Base-by-base conservation (phyloP, 2,888 invertebrate genomes). In the Orthosia cruda region DNA sequence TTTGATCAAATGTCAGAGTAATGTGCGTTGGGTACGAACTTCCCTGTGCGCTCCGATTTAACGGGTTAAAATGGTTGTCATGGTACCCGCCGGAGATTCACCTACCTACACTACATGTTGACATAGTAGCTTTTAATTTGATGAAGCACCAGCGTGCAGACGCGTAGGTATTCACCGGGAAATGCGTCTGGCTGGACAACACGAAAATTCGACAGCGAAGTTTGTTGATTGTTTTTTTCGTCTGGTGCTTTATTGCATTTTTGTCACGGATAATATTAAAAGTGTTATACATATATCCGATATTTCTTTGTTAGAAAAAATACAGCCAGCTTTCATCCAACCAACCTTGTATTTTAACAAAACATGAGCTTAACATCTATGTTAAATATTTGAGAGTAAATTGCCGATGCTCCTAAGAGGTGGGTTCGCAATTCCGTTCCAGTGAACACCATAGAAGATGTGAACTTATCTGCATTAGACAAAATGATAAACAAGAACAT, bases 401-500 rank as follows among this genome's bases (percentile, higher is more conserved):
- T 80, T 81, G 79, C 88, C 90, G 89, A 91, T 91, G 92, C 92
- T 92, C 88, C 71, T 80, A 83, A 87, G 85, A 92, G 92, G 92
- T 91, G 91, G 92, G 90, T 86, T 89, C 79, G 91, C 93, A 93
- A 94, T 94, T 95, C 93, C 94, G 89, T 93, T 91, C 89, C 88
- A 91, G 87, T 85, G 88, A 85, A 82, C 80, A 84, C 80, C 89
- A 85, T 85, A 87, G 81, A 74, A 80, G 67, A 77, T 90, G 91
- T 92, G 91, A 92, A 93, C 93, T 91, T 90, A 90, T 91, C 92
- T 91, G 90, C 86, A 89, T 88, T 86, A 74, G 63, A 74, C 58
- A 65, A 78, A 80, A 74, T 61, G 26, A 83, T 85, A 80, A 80
- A 80, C 50, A 75, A 52, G 59, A 71, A 47, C 66, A 74, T 68